phyloP scores from a whole-genome alignment of 2,113 vertebrate genomes.

The Dromaius novaehollandiae region DNA sequence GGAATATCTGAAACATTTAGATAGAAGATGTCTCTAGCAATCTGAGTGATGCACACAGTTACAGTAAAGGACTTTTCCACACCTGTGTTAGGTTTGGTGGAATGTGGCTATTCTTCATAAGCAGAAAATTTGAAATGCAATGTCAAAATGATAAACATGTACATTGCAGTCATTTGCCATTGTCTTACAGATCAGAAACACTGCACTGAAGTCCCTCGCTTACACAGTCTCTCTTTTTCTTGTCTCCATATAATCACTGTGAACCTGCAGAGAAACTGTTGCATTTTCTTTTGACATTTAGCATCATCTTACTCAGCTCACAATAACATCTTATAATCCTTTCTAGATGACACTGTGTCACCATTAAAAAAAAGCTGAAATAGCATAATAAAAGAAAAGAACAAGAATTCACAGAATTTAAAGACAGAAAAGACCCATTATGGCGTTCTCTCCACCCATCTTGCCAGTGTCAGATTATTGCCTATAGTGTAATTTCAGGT shows the following conservation, averaged over 20 bases:
- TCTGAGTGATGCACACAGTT: neutral
- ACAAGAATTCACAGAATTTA: slow-evolving; percentile 38
- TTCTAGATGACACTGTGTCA: slow-evolving; percentile 61
- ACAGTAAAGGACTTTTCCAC: slow-evolving; percentile 1
- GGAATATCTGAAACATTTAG: neutral
- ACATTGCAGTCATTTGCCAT: neutral
- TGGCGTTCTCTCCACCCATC: slow-evolving; percentile 36
- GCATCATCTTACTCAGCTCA: slow-evolving; percentile 48
- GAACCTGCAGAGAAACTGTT: slow-evolving; percentile 57
- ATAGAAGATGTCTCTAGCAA: slow-evolving; percentile 11
- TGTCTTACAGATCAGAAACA: slow-evolving; percentile 11
- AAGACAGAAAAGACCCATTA: slow-evolving; percentile 48
- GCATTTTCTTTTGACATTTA: slow-evolving; percentile 73
- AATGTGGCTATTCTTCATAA: slow-evolving; percentile 18
- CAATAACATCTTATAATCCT: slow-evolving; percentile 52
- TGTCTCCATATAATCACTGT: slow-evolving; percentile 34
- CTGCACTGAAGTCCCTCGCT: neutral
- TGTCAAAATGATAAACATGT: slow-evolving; percentile 45
- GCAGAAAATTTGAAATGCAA: neutral
- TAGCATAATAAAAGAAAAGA: slow-evolving; percentile 57
- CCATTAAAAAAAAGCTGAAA: slow-evolving; percentile 69
- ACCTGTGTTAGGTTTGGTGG: slow-evolving; percentile 36
- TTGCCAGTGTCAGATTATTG: slow-evolving; percentile 31
- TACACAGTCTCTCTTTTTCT: slow-evolving; percentile 43
- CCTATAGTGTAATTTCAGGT: slow-evolving; percentile 57